Evolutionary conservation across 1,140 invertebrate species (phyloP).

Genomic region (Ceratitis capitata): DNA sequence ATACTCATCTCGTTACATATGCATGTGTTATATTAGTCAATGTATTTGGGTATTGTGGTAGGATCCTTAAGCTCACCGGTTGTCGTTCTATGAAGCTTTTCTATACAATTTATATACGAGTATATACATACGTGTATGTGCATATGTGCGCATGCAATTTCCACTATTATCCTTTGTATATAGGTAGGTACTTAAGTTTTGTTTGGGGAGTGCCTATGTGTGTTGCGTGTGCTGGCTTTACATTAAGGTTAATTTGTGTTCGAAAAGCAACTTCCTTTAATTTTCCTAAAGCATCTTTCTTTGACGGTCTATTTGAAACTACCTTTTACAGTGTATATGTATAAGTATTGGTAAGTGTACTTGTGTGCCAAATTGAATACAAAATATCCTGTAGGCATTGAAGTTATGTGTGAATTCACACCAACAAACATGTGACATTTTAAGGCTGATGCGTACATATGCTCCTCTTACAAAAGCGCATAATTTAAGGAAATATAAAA

Average conservation of each 20-base stretch:
- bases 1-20: background rate
- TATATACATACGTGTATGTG: background rate
- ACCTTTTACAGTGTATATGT: background rate
- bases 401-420: background rate
- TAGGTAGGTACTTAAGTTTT: too few relatives aligned
- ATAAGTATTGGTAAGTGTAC: background rate
- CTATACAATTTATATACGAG: background rate
- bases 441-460: background rate
- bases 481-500: constrained; percentile 24
- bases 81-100: background rate
- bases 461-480: too few relatives aligned
- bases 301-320: too few relatives aligned
- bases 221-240: background rate
- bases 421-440: background rate
- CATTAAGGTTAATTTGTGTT: constrained; percentile 19
- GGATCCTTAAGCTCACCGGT: background rate
- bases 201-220: background rate
- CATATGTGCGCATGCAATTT: background rate
- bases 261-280: constrained; percentile 7
- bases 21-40: too few relatives aligned
- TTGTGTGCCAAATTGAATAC: background rate
- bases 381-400: background rate
- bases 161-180: background rate
- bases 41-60: background rate
- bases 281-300: background rate